A percentile compares a stretch with the other conserved stretches of the same genome.
Evolutionary conservation across 2,888 invertebrate species (phyloP).

Genomic region (Xylocampa areola): DNA sequence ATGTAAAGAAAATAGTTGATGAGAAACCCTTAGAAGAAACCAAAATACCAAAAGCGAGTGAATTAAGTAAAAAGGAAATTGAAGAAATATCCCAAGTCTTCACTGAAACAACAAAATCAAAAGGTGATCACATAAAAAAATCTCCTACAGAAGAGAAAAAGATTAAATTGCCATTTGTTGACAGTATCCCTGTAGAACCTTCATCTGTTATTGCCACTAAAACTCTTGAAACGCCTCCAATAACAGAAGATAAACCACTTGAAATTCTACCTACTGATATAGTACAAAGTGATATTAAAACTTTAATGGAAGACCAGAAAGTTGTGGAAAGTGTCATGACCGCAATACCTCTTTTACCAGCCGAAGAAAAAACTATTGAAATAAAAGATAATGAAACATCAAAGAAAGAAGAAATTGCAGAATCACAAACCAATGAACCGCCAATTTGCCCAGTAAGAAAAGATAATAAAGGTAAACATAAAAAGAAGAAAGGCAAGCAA

Average conservation of each 20-base stretch:
- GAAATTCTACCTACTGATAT: neutral
- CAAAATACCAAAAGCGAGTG: neutral
- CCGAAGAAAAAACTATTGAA: slow-evolving; percentile 25
- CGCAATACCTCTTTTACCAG: slow-evolving; percentile 7
- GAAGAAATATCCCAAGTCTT: slow-evolving; percentile 6
- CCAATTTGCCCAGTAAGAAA: slow-evolving; percentile 75
- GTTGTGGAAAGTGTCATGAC: slow-evolving; percentile 9
- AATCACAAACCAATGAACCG: slow-evolving; percentile 33
- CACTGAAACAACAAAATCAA: slow-evolving; percentile 16
- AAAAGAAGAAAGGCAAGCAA: slow-evolving; percentile 81
- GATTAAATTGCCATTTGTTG: neutral
- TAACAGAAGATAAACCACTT: slow-evolving; percentile 7
- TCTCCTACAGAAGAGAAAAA: slow-evolving; percentile 19
- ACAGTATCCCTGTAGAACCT: neutral
- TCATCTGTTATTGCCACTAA: slow-evolving; percentile 1
- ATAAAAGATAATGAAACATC: slow-evolving; percentile 3
- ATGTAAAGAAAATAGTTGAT: slow-evolving; percentile 1
- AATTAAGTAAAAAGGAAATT: slow-evolving; percentile 5
- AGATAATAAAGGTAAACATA: slow-evolving; percentile 80
- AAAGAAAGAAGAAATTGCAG: slow-evolving; percentile 20
- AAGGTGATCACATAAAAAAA: slow-evolving; percentile 27
- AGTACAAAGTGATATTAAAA: slow-evolving; percentile 4
- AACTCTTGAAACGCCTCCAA: neutral
- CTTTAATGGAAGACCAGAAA: slow-evolving; percentile 17
- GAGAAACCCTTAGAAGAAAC: slow-evolving; percentile 5